These are phyloP conservation scores for Amphipoea oculea DNA, from an alignment of 2,888 invertebrate species.

Conservation along the genomic window DNA sequence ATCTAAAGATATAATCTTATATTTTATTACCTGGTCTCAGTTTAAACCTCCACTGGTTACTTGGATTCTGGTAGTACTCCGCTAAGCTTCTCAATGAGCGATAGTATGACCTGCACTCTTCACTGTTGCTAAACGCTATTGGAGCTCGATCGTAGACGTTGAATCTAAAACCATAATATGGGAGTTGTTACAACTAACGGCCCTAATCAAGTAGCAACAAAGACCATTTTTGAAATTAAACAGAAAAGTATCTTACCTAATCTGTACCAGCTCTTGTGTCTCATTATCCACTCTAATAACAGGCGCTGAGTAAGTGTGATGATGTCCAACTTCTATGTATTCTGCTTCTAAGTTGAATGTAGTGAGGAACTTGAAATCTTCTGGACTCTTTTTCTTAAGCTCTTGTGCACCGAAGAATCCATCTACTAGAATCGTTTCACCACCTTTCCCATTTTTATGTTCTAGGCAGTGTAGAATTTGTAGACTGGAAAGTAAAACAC, in stretches of 20 bases:
- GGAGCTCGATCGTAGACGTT: constrained; percentile 94
- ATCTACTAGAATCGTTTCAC: constrained; percentile 94
- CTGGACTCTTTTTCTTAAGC: constrained; percentile 88
- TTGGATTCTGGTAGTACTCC: constrained; percentile 86
- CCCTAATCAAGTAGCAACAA: too few relatives aligned
- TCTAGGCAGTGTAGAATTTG: constrained; percentile 87
- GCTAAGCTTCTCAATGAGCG: constrained; percentile 89
- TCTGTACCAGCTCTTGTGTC: constrained; percentile 90
- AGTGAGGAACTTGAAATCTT: constrained; percentile 91
- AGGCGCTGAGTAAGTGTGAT: constrained; percentile 90
- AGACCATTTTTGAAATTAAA: background rate
- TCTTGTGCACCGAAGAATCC: constrained; percentile 92
- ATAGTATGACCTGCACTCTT: constrained; percentile 91
- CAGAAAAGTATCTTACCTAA: constrained; percentile 84
- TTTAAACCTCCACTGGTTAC: constrained; percentile 91
- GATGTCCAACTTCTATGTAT: constrained; percentile 91
- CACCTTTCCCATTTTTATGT: constrained; percentile 91
- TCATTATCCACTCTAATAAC: constrained; percentile 90
- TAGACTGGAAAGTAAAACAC: constrained; percentile 73
- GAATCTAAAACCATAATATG: constrained; percentile 84
- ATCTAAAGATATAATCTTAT: background rate
- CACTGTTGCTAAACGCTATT: constrained; percentile 88
- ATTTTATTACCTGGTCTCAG: constrained; percentile 88
- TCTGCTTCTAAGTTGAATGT: constrained; percentile 91
- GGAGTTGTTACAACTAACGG: background rate